Evolutionary conservation across 2,888 invertebrate species (phyloP).

Genomic region (Spodoptera picta): DNA sequence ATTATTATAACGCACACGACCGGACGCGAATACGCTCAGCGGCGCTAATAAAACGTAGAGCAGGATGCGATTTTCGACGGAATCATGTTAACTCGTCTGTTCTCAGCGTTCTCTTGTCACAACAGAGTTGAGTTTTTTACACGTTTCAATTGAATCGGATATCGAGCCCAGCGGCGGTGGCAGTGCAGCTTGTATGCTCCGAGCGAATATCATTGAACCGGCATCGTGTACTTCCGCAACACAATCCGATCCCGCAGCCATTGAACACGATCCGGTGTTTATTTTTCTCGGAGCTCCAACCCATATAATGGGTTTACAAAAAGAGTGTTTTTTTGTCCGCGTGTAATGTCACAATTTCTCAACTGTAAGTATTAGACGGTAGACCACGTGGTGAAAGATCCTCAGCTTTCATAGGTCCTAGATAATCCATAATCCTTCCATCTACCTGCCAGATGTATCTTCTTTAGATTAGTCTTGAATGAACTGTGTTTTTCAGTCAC

Average conservation of each 20-base stretch:
- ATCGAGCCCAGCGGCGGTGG: slow-evolving; percentile 67
- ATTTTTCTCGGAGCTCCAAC: slow-evolving; percentile 19
- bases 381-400: too few species aligned
- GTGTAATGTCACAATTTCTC: too few species aligned
- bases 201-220: slow-evolving; percentile 70
- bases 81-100: slow-evolving; percentile 81
- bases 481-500: too few species aligned
- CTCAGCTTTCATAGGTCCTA: too few species aligned
- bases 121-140: slow-evolving; percentile 70
- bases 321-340: too few species aligned
- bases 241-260: slow-evolving; percentile 64
- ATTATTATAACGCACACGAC: slow-evolving; percentile 79
- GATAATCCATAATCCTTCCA: too few species aligned
- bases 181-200: slow-evolving; percentile 59
- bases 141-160: slow-evolving; percentile 78
- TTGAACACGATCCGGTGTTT: slow-evolving; percentile 62
- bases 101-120: slow-evolving; percentile 79
- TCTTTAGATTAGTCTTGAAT: too few species aligned
- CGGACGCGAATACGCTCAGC: slow-evolving; percentile 80
- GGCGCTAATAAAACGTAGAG: slow-evolving; percentile 81
- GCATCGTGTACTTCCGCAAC: slow-evolving; percentile 71
- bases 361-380: too few species aligned
- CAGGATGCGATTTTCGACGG: slow-evolving; percentile 85
- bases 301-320: neutral
- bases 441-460: too few species aligned